These are phyloP conservation scores for Thymelicus lineola DNA, from an alignment of 2,888 invertebrate genomes.

Conservation along the genomic window DNA sequence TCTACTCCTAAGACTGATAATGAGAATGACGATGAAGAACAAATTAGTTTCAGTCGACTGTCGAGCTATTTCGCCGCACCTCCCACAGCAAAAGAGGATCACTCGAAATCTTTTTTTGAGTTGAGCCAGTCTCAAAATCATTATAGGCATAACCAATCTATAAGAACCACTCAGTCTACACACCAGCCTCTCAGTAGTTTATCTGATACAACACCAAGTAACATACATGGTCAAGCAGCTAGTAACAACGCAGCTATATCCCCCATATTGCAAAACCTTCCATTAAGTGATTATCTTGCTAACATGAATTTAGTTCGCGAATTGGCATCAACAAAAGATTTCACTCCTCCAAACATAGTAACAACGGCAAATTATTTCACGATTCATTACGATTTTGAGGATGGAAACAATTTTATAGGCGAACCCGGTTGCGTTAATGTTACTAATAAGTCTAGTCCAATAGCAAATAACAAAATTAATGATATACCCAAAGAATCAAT, in stretches of 20 bases:
- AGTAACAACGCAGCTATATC: slow-evolving; percentile 15
- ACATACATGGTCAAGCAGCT: not conserved
- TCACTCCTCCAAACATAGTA: slow-evolving; percentile 53
- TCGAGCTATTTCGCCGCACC: slow-evolving; percentile 75
- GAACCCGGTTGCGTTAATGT: slow-evolving; percentile 42
- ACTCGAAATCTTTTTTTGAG: slow-evolving; percentile 81
- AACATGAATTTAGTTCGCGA: slow-evolving; percentile 65
- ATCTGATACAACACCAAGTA: slow-evolving; percentile 40
- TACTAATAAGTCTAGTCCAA: slow-evolving; percentile 27
- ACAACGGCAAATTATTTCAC: slow-evolving; percentile 70
- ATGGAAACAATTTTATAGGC: slow-evolving; percentile 39
- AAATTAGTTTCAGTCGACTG: slow-evolving; percentile 61
- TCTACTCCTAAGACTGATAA: slow-evolving; percentile 33
- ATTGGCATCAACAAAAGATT: slow-evolving; percentile 63
- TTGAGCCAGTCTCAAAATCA: slow-evolving; percentile 78
- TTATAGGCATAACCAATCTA: slow-evolving; percentile 59
- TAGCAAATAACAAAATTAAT: slow-evolving; percentile 39
- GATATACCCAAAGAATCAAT: slow-evolving; percentile 17
- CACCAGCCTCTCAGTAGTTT: slow-evolving; percentile 40
- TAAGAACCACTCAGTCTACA: slow-evolving; percentile 37
- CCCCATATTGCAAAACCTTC: slow-evolving; percentile 48
- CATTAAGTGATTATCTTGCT: slow-evolving; percentile 49
- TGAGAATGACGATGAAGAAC: slow-evolving; percentile 42
- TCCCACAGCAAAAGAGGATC: slow-evolving; percentile 60
- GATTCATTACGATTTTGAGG: slow-evolving; percentile 59